Conservation (phyloP, 2,888 invertebrate species). For the Ferrisia virgata region DNA sequence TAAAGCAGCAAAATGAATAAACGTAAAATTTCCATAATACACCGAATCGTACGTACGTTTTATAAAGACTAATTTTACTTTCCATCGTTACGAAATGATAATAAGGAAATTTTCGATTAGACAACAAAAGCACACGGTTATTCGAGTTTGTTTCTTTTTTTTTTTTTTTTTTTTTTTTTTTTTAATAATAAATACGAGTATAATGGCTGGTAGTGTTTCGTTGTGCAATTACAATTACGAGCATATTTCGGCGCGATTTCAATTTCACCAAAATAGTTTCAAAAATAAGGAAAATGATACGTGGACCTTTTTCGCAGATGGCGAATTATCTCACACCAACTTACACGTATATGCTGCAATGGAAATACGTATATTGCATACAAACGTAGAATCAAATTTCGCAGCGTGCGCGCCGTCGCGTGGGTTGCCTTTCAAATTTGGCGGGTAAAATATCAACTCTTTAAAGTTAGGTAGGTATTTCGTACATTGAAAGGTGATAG, state of each 20-base stretch:
- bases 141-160: not conserved
- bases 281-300: not conserved
- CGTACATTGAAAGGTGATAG: not conserved
- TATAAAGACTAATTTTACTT: constrained; percentile 1
- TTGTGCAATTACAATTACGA: too few species aligned
- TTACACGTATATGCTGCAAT: too few species aligned
- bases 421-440: not conserved
- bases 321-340: not conserved
- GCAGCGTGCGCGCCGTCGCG: not conserved
- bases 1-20: not conserved
- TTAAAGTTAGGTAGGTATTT: not conserved
- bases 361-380: not conserved
- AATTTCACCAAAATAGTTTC: too few species aligned
- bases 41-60: not conserved
- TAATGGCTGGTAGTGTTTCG: too few species aligned
- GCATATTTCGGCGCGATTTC: too few species aligned
- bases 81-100: not conserved
- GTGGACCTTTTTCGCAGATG: not conserved
- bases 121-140: not conserved
- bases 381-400: not conserved
- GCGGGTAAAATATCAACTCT: not conserved
- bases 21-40: not conserved
- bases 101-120: not conserved
- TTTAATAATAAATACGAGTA: too few species aligned
- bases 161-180: too few species aligned